Evolutionary conservation across 2,797 vertebrate genomes (phyloP), one percentile per base, ranked within the genome.

Genomic region (Sebastes reedi): DNA sequence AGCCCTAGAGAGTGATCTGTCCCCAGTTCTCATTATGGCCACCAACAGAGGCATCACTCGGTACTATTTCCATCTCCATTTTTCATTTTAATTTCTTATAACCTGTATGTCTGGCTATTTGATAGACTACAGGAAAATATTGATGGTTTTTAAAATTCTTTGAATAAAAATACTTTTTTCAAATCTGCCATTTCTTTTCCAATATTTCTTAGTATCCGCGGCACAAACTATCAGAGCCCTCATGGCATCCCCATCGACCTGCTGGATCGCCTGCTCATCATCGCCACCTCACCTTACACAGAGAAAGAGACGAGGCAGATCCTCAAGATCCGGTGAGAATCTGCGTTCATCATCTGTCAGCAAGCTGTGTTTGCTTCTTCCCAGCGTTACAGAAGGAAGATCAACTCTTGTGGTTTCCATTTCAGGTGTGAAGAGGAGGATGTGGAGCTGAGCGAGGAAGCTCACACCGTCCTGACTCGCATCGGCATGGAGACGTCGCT

Each of bases 1-100:
- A 1, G 98, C 98, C 7, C 92, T 99, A 87, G 98, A 99, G 94
- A 99, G 96, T 3, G 98, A 99, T 93, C 94, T 99, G 93, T 97
- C 98, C 0, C 98, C 98, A 0, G 97, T 99, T 27, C 97, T 99
- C 82, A 98, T 99, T 85, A 98, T 99, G 97, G 98, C 98, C 80
- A 99, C 98, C n/a, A 99, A 99, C 93, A 94, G 98, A 34, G 98
- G 98, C 89, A 99, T 99, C 91, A 99, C 98, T 62, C 95, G 97
- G 97, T 99, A 88, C 67, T 71, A 11, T 58, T 77, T 5, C 7
- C 7, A 3, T 25, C 34, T 14, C 8, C 6, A 13, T 46, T 62
- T 42, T 25, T 18, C 5, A 16, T 16, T 60, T 27, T 9, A 4
- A 16, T 39, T 16, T 59, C 22, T 36, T 25, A 4, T 1, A 11